Base-by-base conservation (phyloP, 2,888 invertebrate species). In the Rhaphigaster nebulosa region DNA sequence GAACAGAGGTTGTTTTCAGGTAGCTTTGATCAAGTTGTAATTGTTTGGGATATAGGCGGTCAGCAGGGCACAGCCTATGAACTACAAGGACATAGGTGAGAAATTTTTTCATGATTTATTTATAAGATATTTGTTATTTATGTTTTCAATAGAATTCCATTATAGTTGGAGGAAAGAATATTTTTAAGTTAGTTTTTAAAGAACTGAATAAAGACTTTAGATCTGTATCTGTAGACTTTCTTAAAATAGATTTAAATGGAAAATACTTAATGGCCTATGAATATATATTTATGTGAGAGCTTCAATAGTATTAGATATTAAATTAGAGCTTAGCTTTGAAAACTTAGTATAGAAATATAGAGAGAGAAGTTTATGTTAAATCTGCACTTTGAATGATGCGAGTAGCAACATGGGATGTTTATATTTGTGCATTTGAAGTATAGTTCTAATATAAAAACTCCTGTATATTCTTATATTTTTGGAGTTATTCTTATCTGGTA, bases 11-110 rank as follows among this genome's bases (percentile, higher is more conserved):
- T 99, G 90, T 99, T 99, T 94, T 99, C 99, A 92, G 99, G 99
- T 0, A 98, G 99, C 91, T 98, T 97, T 93, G 99, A 99, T 94
- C 97, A 98, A 94, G 96, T 97, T 50, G 97, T 99, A 90, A 98
- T 99, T 93, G 98, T 98, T 41, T 99, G 99, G 99, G 99, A 99
- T 94, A 99, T 99, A 92, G 99, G 99, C 13, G 99, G 99, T 0
- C 97, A 97, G 93, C 97, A 98, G 93, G 99, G 99, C 90, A 98
- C 98, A 60, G 98, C 99, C 18, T 99, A 98, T 94, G 99, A 99
- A 94, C 95, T 99, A 91, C 98, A 98, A 94, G 99, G 99, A 26
- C 99, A 99, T 93, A 97, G 97, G 96, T 97, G 94, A 93, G 94
- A 92, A 91, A 26, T 38, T 41, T 41, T 38, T 65, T 29, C 29